These are phyloP conservation scores for Prunella himalayana DNA, from an alignment of 2,113 vertebrate species.

Conservation along the genomic window DNA sequence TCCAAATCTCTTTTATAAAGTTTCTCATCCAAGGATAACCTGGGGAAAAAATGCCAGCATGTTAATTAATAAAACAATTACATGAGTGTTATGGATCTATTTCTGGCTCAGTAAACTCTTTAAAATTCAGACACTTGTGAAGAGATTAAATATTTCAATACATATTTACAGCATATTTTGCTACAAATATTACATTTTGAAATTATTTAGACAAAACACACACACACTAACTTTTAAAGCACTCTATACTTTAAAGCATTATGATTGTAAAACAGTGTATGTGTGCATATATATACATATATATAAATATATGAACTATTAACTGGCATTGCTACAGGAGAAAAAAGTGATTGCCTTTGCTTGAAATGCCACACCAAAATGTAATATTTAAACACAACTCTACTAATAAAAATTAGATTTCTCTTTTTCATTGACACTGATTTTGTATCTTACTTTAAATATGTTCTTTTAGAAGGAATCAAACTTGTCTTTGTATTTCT, in stretches of 20 bases:
- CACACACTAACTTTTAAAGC: neutral
- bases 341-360: neutral
- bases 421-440: neutral
- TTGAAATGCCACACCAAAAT: neutral
- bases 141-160: neutral
- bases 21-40: constrained; percentile 81
- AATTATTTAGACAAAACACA: neutral
- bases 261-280: neutral
- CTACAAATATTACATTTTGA: neutral
- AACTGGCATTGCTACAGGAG: neutral
- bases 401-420: neutral
- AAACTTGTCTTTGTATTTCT: neutral
- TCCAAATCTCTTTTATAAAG: constrained; percentile 82
- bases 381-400: neutral
- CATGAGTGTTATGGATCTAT: neutral
- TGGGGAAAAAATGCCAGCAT: constrained; percentile 33
- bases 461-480: neutral
- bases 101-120: neutral
- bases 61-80: neutral
- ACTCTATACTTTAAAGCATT: neutral
- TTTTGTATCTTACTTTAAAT: neutral
- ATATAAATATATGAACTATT: neutral
- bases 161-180: neutral
- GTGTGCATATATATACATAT: fast-evolving
- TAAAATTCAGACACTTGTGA: neutral